Conservation (phyloP, 2,113 vertebrate genomes). For the Odocoileus hemionus region DNA sequence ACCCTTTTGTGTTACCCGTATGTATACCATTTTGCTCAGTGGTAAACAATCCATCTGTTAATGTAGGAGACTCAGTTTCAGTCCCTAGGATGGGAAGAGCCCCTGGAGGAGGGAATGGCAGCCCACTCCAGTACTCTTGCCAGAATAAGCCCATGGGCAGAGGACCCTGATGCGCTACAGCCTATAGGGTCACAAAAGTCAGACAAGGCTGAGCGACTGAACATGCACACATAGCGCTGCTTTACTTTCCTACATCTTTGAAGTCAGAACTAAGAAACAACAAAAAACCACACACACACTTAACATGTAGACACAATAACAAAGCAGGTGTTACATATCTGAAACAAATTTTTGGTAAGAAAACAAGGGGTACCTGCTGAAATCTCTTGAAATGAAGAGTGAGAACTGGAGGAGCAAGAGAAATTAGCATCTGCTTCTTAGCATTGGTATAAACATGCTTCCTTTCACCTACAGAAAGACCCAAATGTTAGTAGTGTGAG, state of each 20-base stretch:
- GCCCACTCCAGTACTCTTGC: neutral
- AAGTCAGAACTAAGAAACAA: slow-evolving; percentile 27
- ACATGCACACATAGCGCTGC: neutral
- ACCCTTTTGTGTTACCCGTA: neutral
- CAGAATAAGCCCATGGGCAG: neutral
- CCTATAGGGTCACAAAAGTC: neutral
- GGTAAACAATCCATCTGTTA: neutral
- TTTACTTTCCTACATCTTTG: neutral
- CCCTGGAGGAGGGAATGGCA: neutral
- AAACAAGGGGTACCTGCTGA: slow-evolving; percentile 85
- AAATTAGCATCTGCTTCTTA: slow-evolving; percentile 96
- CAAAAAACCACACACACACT: neutral
- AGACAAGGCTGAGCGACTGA: neutral
- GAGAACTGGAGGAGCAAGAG: slow-evolving; percentile 90
- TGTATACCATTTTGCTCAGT: neutral
- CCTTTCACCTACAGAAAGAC: slow-evolving; percentile 82
- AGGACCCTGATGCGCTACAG: neutral
- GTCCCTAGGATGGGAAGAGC: neutral
- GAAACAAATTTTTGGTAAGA: neutral
- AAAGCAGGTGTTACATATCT: neutral
- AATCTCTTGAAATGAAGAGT: slow-evolving; percentile 98
- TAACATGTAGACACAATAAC: neutral
- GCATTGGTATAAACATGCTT: slow-evolving; percentile 93
- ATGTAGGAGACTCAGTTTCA: neutral
- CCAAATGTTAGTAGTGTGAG: neutral